Evolutionary conservation across 2,888 invertebrate species (phyloP).

Genomic region (Plebejus melissa): DNA sequence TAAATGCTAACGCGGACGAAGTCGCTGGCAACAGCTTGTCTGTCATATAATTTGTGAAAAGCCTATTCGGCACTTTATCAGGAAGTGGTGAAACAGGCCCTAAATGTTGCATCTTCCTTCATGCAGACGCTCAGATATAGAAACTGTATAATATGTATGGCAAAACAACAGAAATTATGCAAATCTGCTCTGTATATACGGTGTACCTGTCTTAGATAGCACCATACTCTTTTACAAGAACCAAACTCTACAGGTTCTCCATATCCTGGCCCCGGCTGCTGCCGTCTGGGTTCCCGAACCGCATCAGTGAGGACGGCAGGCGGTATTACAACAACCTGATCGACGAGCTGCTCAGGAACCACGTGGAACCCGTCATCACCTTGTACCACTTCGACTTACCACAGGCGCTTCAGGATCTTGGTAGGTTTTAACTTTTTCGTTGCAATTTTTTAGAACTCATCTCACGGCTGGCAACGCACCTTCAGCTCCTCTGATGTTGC

Average conservation of each 20-base stretch:
- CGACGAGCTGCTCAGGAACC: slow-evolving; percentile 66
- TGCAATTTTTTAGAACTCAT: not conserved
- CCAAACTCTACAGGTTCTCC: slow-evolving; percentile 59
- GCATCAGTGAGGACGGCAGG: slow-evolving; percentile 70
- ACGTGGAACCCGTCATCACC: slow-evolving; percentile 76
- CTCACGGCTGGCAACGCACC: too few relatives aligned
- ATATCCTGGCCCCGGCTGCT: slow-evolving; percentile 80
- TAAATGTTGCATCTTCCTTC: too few relatives aligned
- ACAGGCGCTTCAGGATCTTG: slow-evolving; percentile 53
- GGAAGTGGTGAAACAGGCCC: too few relatives aligned
- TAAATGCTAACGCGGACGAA: too few relatives aligned
- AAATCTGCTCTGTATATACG: not conserved
- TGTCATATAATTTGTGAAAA: too few relatives aligned
- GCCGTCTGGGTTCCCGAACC: slow-evolving; percentile 51
- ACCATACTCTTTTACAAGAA: not conserved
- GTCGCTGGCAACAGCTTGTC: too few relatives aligned
- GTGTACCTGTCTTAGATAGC: not conserved
- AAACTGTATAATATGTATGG: too few relatives aligned
- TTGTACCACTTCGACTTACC: slow-evolving; percentile 72
- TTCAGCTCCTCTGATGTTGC: too few relatives aligned
- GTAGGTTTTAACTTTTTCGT: not conserved
- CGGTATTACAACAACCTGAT: slow-evolving; percentile 76
- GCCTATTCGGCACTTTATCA: too few relatives aligned
- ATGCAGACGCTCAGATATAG: too few relatives aligned
- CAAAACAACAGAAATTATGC: not conserved